These are phyloP conservation scores for Calcarius lapponicus DNA, from an alignment of 2,797 vertebrate species.

Conservation along the genomic window DNA sequence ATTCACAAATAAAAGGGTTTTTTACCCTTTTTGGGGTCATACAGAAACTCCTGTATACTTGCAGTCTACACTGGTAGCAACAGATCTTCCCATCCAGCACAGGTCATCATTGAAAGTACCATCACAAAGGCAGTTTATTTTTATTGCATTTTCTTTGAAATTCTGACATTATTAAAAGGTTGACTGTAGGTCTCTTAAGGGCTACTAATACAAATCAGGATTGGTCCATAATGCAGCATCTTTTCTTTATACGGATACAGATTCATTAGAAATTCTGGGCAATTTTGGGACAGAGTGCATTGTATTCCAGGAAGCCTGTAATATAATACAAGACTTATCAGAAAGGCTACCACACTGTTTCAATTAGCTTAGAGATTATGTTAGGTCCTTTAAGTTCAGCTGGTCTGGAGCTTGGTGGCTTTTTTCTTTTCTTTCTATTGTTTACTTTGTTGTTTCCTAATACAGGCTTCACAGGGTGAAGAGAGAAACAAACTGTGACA, in stretches of 20 bases:
- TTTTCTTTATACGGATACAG: neutral
- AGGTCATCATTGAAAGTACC: neutral
- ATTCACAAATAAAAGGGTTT: neutral
- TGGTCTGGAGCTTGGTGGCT: neutral
- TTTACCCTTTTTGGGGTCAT: neutral
- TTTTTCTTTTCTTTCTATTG: neutral
- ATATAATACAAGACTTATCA: neutral
- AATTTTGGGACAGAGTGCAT: neutral
- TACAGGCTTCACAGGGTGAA: neutral
- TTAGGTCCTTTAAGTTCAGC: slow-evolving; percentile 3
- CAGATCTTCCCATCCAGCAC: neutral
- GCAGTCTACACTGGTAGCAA: neutral
- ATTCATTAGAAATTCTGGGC: neutral
- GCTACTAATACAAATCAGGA: neutral
- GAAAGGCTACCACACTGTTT: neutral
- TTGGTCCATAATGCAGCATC: neutral
- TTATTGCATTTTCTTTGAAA: neutral
- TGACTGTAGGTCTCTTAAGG: neutral
- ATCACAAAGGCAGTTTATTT: neutral
- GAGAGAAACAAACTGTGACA: slow-evolving; percentile 22
- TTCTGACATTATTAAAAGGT: neutral
- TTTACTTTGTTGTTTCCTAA: slow-evolving; percentile 42
- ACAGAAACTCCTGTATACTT: neutral
- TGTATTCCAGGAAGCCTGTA: neutral
- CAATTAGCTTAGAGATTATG: neutral